These are phyloP conservation scores for Poecile montanus DNA, from an alignment of 2,797 vertebrate genomes.

Conservation along the genomic window DNA sequence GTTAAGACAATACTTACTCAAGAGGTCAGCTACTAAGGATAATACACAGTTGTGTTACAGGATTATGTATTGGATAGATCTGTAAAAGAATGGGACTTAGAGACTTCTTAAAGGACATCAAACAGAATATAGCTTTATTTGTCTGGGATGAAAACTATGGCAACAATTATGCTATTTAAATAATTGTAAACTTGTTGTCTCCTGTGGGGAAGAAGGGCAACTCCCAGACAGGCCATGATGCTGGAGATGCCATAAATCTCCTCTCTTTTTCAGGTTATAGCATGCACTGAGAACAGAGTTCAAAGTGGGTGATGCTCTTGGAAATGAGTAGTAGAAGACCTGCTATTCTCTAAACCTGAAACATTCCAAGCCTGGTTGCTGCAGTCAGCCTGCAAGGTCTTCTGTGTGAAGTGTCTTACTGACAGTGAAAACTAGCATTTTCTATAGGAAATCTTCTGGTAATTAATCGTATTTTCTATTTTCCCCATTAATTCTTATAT, in stretches of 20 bases:
- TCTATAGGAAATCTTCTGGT: neutral
- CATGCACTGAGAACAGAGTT: neutral
- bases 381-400: neutral
- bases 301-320: neutral
- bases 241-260: neutral
- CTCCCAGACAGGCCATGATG: neutral
- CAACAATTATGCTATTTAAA: neutral
- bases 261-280: neutral
- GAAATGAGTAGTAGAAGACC: neutral
- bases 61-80: neutral
- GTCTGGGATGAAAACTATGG: neutral
- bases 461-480: neutral
- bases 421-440: neutral
- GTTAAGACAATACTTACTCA: neutral
- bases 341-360: neutral
- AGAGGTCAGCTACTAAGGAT: neutral
- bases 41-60: rapidly evolving
- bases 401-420: neutral
- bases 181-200: neutral
- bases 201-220: neutral
- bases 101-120: neutral
- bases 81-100: neutral
- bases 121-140: neutral
- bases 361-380: neutral
- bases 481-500: neutral